Percentiles rank a stretch among this genome's conserved stretches.
phyloP scores from a whole-genome alignment of 2,888 invertebrate genomes.

The Strigamia crassipes region DNA sequence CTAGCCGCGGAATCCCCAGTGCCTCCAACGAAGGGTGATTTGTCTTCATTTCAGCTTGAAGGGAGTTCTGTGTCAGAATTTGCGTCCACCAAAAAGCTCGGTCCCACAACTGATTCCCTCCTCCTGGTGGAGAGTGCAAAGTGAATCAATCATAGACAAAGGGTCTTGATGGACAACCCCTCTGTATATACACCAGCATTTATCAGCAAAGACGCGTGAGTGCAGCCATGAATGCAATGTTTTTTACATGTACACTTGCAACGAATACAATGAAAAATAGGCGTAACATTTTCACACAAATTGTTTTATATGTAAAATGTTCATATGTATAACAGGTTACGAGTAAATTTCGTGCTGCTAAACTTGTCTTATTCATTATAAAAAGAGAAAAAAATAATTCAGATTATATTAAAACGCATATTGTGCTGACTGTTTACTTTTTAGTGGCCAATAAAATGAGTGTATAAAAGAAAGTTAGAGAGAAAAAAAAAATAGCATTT shows the following conservation, averaged over 20 bases:
- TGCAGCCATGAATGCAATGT: neutral
- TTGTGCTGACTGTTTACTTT: slow-evolving; percentile 34
- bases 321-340: neutral
- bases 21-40: slow-evolving; percentile 33
- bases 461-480: slow-evolving; percentile 33
- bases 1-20: neutral
- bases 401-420: neutral
- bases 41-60: slow-evolving; percentile 13
- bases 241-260: neutral
- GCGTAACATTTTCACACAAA: neutral
- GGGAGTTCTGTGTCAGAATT: slow-evolving; percentile 3
- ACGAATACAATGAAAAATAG: neutral
- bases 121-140: slow-evolving; percentile 25
- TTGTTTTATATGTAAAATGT: neutral
- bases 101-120: slow-evolving; percentile 8
- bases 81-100: slow-evolving; percentile 18
- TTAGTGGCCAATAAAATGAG: slow-evolving; percentile 26
- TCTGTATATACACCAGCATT: neutral
- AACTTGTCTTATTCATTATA: neutral
- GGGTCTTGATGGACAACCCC: slow-evolving; percentile 15
- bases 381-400: neutral
- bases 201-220: neutral
- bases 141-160: slow-evolving; percentile 28
- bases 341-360: neutral
- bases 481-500: neutral